phyloP scores from a whole-genome alignment of 2,797 vertebrate species.

The Leptodactylus fallax region DNA sequence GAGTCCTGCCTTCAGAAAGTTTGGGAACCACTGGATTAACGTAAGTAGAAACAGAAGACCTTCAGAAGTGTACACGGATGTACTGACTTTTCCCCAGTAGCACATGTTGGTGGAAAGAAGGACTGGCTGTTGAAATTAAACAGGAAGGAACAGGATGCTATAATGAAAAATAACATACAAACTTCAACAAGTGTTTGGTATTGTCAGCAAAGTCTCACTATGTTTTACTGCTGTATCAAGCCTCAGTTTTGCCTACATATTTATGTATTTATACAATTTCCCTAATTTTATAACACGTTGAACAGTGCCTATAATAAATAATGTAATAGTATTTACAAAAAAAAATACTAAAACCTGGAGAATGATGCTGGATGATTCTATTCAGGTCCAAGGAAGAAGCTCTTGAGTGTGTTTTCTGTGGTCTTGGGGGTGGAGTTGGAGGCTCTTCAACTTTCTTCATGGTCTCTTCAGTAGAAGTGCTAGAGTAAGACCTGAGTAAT shows the following conservation, averaged over 20 bases:
- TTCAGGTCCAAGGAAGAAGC: conserved; percentile 97
- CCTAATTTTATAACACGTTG: not conserved
- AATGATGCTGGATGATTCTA: conserved; percentile 91
- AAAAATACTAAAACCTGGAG: conserved; percentile 76
- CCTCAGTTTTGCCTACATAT: not conserved
- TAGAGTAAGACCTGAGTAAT: conserved; percentile 89
- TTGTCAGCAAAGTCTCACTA: not conserved
- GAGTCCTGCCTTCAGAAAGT: too few relatives aligned
- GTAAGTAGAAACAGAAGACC: too few relatives aligned
- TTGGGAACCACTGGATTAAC: too few relatives aligned
- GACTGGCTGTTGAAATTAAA: too few relatives aligned
- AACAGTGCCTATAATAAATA: not conserved
- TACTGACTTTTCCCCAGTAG: too few relatives aligned
- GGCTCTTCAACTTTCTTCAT: conserved; percentile 93
- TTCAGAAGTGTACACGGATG: too few relatives aligned
- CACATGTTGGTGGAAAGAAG: too few relatives aligned
- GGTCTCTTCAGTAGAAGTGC: conserved; percentile 92
- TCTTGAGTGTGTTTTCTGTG: conserved; percentile 94
- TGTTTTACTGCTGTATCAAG: too few relatives aligned
- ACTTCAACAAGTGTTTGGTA: too few relatives aligned
- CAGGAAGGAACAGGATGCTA: too few relatives aligned
- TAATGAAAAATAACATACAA: too few relatives aligned
- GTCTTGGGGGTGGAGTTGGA: conserved; percentile 92
- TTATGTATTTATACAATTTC: not conserved
- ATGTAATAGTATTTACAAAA: not conserved